Percentiles rank a stretch among this genome's conserved stretches.
These are phyloP conservation scores for Reticulitermes lucifugus DNA, from an alignment of 2,888 invertebrate species.

Conservation along the genomic window DNA sequence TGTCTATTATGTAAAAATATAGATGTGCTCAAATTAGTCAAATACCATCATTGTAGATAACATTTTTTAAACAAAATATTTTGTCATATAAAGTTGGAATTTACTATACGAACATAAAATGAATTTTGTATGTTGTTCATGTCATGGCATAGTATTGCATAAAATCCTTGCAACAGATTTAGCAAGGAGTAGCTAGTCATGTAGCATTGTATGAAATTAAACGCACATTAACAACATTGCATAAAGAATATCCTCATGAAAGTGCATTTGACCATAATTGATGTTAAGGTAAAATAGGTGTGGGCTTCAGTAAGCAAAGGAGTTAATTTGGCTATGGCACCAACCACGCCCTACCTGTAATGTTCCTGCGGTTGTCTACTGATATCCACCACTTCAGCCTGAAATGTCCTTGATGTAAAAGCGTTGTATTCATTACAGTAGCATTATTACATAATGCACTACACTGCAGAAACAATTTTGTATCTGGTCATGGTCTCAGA, in stretches of 20 bases:
- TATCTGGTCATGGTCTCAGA: background rate
- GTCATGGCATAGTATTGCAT: background rate
- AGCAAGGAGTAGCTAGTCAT: background rate
- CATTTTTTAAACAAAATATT: slow-evolving; percentile 4
- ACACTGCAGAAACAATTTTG: background rate
- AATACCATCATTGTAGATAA: slow-evolving; percentile 17
- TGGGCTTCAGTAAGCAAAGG: slow-evolving; percentile 14
- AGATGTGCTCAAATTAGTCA: slow-evolving; percentile 26
- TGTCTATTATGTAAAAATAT: slow-evolving; percentile 11
- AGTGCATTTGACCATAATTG: slow-evolving; percentile 11
- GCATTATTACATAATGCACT: background rate
- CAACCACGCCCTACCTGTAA: background rate
- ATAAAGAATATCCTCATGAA: background rate
- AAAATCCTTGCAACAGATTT: background rate
- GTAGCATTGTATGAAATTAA: background rate
- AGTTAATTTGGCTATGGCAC: background rate
- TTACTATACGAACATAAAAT: background rate
- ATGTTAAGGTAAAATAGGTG: background rate
- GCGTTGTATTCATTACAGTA: background rate
- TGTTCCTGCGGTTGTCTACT: slow-evolving; percentile 16
- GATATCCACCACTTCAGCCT: slow-evolving; percentile 2
- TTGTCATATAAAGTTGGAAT: slow-evolving; percentile 14
- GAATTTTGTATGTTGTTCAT: slow-evolving; percentile 22
- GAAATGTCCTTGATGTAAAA: slow-evolving; percentile 6
- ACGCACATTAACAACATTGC: slow-evolving; percentile 20